Evolutionary conservation across 1,140 invertebrate genomes (phyloP).

Genomic region (Protaetia brevitarsis): DNA sequence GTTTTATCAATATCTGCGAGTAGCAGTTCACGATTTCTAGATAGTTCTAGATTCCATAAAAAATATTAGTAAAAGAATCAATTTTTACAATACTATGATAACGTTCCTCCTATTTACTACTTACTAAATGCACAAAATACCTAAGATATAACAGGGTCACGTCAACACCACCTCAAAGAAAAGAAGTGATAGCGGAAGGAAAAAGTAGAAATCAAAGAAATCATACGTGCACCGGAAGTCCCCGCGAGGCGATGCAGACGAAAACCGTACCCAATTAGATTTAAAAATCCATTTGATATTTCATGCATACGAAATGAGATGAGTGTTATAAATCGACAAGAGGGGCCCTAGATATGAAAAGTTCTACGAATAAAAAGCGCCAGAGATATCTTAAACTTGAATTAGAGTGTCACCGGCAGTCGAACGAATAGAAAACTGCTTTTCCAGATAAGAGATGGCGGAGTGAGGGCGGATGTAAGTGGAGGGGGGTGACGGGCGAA

Average conservation of each 20-base stretch:
- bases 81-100: no score
- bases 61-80: no score
- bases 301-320: slow-evolving; percentile 20
- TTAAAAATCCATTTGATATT: slow-evolving; percentile 22
- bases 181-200: no score
- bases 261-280: slow-evolving; percentile 16
- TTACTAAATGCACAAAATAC: no score
- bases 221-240: no score
- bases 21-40: no score
- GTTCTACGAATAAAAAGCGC: background rate
- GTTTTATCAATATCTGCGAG: no score
- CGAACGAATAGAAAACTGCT: slow-evolving; percentile 36
- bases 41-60: no score
- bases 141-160: no score
- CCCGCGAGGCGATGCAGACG: background rate
- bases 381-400: slow-evolving; percentile 35
- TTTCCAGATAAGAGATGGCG: slow-evolving; percentile 31
- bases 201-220: no score
- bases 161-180: no score
- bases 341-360: background rate
- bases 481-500: slow-evolving; percentile 5
- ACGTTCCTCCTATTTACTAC: no score
- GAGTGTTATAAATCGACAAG: slow-evolving; percentile 20
- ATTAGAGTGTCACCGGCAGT: slow-evolving; percentile 39
- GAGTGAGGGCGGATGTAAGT: background rate